phyloP scores from a whole-genome alignment of 2,113 vertebrate species.

The Ciconia boyciana region DNA sequence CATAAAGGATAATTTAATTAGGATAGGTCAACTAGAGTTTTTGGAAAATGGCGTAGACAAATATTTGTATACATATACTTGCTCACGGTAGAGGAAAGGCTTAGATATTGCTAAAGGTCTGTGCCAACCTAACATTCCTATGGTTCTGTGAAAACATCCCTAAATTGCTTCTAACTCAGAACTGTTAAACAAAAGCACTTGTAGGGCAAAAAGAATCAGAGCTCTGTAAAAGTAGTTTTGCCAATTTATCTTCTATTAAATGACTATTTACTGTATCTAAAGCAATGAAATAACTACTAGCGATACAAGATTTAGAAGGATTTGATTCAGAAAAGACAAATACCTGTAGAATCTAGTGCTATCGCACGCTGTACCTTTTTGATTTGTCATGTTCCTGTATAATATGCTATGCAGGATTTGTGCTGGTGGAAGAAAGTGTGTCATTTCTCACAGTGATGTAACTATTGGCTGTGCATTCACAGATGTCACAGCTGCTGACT shows the following conservation, averaged over 20 bases:
- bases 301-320: neutral
- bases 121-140: neutral
- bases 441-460: neutral
- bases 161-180: neutral
- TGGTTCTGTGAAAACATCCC: neutral
- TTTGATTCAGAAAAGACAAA: neutral
- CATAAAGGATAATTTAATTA: neutral
- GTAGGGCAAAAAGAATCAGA: neutral
- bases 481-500: neutral
- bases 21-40: neutral
- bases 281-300: neutral
- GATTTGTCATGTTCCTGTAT: neutral
- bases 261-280: neutral
- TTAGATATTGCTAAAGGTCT: neutral
- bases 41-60: neutral
- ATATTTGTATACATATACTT: neutral
- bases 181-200: neutral
- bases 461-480: neutral
- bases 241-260: neutral
- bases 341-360: neutral
- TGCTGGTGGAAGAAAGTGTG: neutral
- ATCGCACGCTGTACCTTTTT: neutral
- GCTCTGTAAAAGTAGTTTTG: neutral
- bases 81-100: neutral
- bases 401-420: fast-evolving